These are phyloP conservation scores for Sebastes miniatus DNA, from an alignment of 2,797 vertebrate species.

Conservation along the genomic window DNA sequence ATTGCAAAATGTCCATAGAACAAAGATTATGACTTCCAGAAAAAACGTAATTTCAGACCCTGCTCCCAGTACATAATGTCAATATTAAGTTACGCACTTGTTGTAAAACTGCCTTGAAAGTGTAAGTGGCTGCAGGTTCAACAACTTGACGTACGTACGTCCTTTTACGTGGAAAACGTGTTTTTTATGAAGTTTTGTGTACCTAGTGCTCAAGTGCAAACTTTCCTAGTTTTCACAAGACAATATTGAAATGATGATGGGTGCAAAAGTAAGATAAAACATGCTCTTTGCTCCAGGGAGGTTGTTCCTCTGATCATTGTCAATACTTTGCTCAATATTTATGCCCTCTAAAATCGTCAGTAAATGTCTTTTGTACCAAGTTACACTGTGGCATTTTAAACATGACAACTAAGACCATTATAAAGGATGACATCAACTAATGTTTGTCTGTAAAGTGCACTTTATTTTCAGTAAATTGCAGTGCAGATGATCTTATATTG, in stretches of 20 bases:
- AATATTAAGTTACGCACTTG: slow-evolving; percentile 29
- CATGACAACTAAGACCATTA: no score
- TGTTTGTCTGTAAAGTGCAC: neutral
- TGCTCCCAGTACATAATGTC: slow-evolving; percentile 2
- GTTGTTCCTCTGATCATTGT: neutral
- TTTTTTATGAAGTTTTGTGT: neutral
- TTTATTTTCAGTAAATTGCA: neutral
- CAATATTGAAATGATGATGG: neutral
- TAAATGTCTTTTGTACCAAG: neutral
- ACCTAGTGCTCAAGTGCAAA: neutral
- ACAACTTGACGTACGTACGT: neutral
- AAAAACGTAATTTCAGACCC: no score
- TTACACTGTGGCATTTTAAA: neutral
- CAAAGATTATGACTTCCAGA: no score
- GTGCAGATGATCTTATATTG: neutral
- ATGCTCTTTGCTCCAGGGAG: neutral
- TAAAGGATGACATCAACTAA: neutral
- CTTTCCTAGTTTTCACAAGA: neutral
- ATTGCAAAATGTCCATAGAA: no score
- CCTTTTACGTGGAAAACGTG: neutral
- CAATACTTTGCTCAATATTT: neutral
- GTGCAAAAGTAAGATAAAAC: neutral
- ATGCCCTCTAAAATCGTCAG: neutral
- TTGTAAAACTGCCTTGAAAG: slow-evolving; percentile 7
- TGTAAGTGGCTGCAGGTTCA: neutral